Percentiles rank a stretch among this genome's conserved stretches.
These are phyloP conservation scores for Isoperla grammatica DNA, from an alignment of 2,888 invertebrate species.

Conservation along the genomic window DNA sequence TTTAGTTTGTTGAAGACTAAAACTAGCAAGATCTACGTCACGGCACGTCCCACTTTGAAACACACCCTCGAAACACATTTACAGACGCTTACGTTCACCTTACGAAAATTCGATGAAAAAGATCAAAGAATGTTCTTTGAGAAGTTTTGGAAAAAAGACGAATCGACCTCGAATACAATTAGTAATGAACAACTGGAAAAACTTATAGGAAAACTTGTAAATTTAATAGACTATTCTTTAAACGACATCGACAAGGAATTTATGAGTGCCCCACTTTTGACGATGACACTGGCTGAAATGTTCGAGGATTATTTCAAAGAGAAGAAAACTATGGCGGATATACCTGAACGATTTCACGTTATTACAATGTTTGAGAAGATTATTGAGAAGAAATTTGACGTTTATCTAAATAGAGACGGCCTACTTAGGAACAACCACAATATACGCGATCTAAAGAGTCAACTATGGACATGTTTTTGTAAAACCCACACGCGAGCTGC, in stretches of 20 bases:
- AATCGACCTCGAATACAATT: not conserved
- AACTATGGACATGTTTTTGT: not conserved
- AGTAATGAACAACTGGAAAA: not conserved
- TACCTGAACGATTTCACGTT: not conserved
- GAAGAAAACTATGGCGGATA: not conserved
- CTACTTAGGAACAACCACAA: not conserved
- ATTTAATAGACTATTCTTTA: not conserved
- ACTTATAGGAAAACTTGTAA: not conserved
- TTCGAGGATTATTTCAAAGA: not conserved
- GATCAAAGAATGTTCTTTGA: not conserved
- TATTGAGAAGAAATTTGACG: not conserved
- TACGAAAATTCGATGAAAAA: not conserved
- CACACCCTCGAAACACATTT: not conserved
- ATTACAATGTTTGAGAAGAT: not conserved
- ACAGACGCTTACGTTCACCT: not conserved
- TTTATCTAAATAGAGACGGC: not conserved
- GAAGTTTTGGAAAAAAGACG: not conserved
- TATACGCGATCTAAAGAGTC: not conserved
- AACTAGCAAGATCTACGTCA: not conserved
- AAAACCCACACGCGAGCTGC: not conserved
- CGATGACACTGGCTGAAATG: not conserved
- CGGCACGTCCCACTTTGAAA: not conserved
- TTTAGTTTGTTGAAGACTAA: not conserved
- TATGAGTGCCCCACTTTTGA: not conserved
- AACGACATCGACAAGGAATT: not conserved